phyloP scores from a whole-genome alignment of 2,888 invertebrate species.

The Xanthia togata region DNA sequence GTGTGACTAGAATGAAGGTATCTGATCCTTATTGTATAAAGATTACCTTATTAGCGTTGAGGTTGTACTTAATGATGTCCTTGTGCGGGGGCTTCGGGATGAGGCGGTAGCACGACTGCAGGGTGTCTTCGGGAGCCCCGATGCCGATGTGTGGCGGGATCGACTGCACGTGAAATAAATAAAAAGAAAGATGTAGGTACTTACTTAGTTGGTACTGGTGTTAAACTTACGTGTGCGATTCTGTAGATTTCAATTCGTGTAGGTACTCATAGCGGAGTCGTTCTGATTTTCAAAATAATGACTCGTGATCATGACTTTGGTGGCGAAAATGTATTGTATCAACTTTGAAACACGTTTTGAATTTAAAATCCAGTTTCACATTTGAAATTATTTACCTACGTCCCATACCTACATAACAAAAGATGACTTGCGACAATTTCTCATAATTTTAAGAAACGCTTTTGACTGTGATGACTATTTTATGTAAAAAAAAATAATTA shows the following conservation, averaged over 20 bases:
- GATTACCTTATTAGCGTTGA: slow-evolving; percentile 92
- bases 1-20: background rate
- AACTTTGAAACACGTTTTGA: background rate
- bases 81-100: slow-evolving; percentile 93
- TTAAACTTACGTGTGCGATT: no score
- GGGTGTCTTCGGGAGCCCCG: slow-evolving; percentile 94
- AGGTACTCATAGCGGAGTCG: background rate
- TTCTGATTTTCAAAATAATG: background rate
- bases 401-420: background rate
- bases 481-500: background rate
- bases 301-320: background rate
- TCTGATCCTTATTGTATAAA: slow-evolving; percentile 26
- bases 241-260: no score
- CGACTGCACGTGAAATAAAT: slow-evolving; percentile 69
- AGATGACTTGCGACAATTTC: background rate
- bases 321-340: background rate
- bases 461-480: background rate
- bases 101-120: slow-evolving; percentile 93
- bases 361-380: background rate
- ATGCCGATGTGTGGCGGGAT: slow-evolving; percentile 93
- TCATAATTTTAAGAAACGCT: background rate
- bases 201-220: background rate
- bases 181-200: background rate
- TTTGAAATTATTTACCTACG: background rate
- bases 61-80: slow-evolving; percentile 93